These are phyloP conservation scores for Pseudomyrmex gracilis DNA, from an alignment of 1,140 invertebrate genomes.

Conservation along the genomic window DNA sequence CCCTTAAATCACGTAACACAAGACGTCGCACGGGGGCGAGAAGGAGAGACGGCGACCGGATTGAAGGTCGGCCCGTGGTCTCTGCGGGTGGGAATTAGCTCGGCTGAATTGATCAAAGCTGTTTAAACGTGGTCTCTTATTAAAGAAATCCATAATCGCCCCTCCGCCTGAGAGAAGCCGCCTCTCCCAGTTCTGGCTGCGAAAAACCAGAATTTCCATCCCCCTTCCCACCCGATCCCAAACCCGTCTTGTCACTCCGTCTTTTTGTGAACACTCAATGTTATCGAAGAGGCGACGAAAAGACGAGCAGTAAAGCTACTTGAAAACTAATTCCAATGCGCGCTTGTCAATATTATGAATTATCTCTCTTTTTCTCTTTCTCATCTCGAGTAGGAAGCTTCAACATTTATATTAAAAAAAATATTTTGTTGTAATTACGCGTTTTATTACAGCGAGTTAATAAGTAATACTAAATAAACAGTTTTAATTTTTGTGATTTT, in stretches of 20 bases:
- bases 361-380: neutral
- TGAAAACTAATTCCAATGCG: conserved; percentile 53
- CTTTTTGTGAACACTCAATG: conserved; percentile 7
- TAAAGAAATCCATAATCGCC: conserved; percentile 84
- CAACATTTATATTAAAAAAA: neutral
- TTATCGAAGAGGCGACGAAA: neutral
- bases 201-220: conserved; percentile 68
- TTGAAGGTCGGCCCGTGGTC: conserved; percentile 75
- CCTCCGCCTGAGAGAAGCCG: conserved; percentile 71
- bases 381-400: neutral
- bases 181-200: conserved; percentile 50
- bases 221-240: conserved; percentile 13
- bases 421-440: neutral
- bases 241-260: conserved; percentile 28
- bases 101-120: conserved; percentile 83
- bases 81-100: conserved; percentile 81
- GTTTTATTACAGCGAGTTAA: neutral
- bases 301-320: conserved; percentile 40
- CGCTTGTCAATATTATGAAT: conserved; percentile 12
- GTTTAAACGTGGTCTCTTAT: conserved; percentile 82
- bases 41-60: conserved; percentile 16
- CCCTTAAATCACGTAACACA: conserved; percentile 82
- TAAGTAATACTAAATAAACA: neutral
- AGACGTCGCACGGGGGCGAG: conserved; percentile 72
- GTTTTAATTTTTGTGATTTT: too few species aligned